Conservation (phyloP, 1,140 invertebrate species). For the Ladona fulva region DNA sequence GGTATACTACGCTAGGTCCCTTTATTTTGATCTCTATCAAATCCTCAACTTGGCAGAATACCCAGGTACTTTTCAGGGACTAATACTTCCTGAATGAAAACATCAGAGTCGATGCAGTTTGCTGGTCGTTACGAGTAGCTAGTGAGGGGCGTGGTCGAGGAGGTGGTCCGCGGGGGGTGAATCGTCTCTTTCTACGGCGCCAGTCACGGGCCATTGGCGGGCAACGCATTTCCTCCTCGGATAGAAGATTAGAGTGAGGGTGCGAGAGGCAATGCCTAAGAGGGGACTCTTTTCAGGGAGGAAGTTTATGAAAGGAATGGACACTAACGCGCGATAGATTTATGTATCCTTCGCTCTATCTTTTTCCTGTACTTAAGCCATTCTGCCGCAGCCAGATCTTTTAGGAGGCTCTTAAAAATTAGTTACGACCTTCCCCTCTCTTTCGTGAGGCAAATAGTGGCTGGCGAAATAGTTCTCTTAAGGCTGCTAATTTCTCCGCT, state of each 20-base stretch:
- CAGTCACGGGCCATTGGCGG: not conserved
- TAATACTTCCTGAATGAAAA: too few relatives aligned
- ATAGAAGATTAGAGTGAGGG: not conserved
- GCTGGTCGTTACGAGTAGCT: too few relatives aligned
- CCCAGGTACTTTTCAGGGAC: too few relatives aligned
- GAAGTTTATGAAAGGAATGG: constrained; percentile 9
- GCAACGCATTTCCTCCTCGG: not conserved
- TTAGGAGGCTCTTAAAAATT: not conserved
- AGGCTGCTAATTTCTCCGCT: too few relatives aligned
- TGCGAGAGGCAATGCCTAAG: not conserved
- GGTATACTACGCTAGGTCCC: too few relatives aligned
- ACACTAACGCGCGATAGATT: not conserved
- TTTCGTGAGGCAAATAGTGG: not conserved
- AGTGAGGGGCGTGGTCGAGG: too few relatives aligned
- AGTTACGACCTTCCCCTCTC: not conserved
- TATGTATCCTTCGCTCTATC: not conserved
- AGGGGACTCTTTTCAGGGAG: not conserved
- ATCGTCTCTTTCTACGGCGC: not conserved
- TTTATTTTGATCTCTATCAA: too few relatives aligned
- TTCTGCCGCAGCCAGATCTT: not conserved
- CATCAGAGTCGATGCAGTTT: too few relatives aligned
- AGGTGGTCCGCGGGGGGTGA: too few relatives aligned
- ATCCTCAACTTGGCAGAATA: too few relatives aligned
- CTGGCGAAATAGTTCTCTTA: not conserved
- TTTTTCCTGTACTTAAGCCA: not conserved